These are phyloP conservation scores for Scomberomorus guttatus DNA, from an alignment of 2,797 vertebrate species.

Conservation along the genomic window DNA sequence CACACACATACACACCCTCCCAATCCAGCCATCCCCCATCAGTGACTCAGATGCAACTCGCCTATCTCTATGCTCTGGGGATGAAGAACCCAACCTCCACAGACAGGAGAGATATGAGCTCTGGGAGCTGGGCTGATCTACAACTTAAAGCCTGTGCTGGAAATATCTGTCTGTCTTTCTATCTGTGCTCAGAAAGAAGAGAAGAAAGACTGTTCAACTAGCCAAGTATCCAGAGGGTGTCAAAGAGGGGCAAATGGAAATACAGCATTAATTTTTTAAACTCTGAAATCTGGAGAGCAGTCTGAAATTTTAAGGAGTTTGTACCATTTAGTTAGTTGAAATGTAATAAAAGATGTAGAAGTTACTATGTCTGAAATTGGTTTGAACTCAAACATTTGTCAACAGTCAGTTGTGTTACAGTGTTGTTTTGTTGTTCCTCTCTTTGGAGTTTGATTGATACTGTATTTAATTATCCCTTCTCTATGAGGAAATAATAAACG, in stretches of 20 bases:
- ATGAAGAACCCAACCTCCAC: conserved; percentile 52
- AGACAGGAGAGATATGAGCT: conserved; percentile 58
- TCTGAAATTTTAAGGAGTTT: conserved; percentile 13
- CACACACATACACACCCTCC: conserved; percentile 1
- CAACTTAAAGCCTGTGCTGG: conserved; percentile 31
- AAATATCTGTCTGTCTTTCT: conserved; percentile 42
- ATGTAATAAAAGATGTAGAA: neutral
- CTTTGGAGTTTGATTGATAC: neutral
- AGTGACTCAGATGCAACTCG: conserved; percentile 57
- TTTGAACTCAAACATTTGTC: too few relatives aligned
- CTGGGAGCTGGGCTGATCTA: conserved; percentile 49
- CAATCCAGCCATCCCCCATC: conserved; percentile 42
- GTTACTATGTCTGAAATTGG: neutral
- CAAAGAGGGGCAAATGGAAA: conserved; percentile 26
- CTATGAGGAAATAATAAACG: too few relatives aligned
- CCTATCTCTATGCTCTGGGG: conserved; percentile 53
- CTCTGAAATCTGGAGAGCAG: too few relatives aligned
- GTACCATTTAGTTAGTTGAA: neutral
- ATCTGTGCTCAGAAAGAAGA: conserved; percentile 39
- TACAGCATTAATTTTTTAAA: conserved; percentile 13
- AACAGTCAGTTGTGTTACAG: neutral
- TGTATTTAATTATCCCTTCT: neutral
- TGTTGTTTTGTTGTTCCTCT: neutral
- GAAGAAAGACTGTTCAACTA: conserved; percentile 25
- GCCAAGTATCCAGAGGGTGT: conserved; percentile 29